phyloP scores from a whole-genome alignment of 1,140 invertebrate genomes.

The Brachionus rubens region DNA sequence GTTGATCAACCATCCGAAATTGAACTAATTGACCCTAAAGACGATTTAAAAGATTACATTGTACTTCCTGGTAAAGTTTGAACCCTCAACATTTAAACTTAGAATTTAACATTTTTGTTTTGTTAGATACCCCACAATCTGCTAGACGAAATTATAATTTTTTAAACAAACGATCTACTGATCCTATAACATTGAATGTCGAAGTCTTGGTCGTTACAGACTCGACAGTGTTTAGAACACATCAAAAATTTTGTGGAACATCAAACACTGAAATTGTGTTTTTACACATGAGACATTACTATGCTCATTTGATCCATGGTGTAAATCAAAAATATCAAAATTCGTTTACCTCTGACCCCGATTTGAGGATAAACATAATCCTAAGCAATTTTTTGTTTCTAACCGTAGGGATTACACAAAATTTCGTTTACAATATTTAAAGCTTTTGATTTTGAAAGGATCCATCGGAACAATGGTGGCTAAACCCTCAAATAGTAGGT shows the following conservation, averaged over 20 bases:
- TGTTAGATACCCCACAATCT: background rate
- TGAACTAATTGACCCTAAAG: background rate
- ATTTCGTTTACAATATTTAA: background rate
- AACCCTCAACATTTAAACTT: background rate
- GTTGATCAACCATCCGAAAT: background rate
- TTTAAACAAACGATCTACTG: background rate
- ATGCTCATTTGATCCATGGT: constrained; percentile 31
- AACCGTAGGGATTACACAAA: background rate
- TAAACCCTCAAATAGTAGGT: constrained; percentile 7
- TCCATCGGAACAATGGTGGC: background rate
- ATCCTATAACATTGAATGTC: background rate
- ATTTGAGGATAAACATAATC: background rate
- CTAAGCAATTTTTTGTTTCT: constrained; percentile 25
- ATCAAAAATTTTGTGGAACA: background rate
- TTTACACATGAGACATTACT: constrained; percentile 29
- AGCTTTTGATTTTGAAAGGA: background rate
- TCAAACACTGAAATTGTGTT: constrained; percentile 1
- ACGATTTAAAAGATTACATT: background rate
- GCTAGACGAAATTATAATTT: background rate
- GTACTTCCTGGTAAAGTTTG: background rate
- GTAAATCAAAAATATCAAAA: constrained; percentile 30
- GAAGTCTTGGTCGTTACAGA: constrained; percentile 16
- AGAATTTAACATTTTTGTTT: background rate
- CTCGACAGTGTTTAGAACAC: background rate
- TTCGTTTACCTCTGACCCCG: background rate